Base-by-base conservation (phyloP, 2,888 invertebrate species). In the Eudasyphora cyanicolor region DNA sequence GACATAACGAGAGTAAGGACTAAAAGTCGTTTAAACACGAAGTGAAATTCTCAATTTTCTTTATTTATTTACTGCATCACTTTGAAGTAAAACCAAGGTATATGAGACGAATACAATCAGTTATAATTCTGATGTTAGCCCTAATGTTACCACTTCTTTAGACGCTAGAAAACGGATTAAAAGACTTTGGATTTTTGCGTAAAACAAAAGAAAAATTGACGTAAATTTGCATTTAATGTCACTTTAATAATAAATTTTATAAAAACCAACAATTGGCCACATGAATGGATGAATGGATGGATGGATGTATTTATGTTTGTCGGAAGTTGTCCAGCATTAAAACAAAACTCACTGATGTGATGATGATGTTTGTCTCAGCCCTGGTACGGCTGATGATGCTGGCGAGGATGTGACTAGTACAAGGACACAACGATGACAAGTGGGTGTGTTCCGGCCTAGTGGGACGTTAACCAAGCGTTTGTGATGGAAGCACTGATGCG, bases 401-500 rank as follows among this genome's bases (percentile, higher is more conserved):
- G 64, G 7, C 19, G 64, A 21, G 35, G 35, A 42, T n/a, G 42
- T 42, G 12, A 24, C 21, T 21, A 21, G 12, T 1, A 27, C 14
- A 27, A 57, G 27, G 21, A 57, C 14, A 57, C 14, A 19, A n/a
- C 17, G 60, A 19, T 42, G 42, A 42, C 38, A 42, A 42, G 24
- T 67, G 42, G 42, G 19, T 67, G 35, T 67, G 21, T 42, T 67
- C 29, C 14, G 38, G 42, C n/a, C n/a, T n/a, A 21, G 42, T 12
- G 14, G 42, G 42, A 21, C 8, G 38, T 45, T 45, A 42, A 42
- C 29, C 29, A n/a, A 29, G n/a, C n/a, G 24, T 42, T 67, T 67
- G 42, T 67, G 67, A 67, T 42, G 42, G 42, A 67, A 42, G 38
- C 42, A 42, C 42, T 67, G 42, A 67, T 67, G 67, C 24, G 38